Percentiles rank a stretch among this genome's conserved stretches.
Evolutionary conservation across 2,888 invertebrate genomes (phyloP).

Genomic region (Bibio marci): DNA sequence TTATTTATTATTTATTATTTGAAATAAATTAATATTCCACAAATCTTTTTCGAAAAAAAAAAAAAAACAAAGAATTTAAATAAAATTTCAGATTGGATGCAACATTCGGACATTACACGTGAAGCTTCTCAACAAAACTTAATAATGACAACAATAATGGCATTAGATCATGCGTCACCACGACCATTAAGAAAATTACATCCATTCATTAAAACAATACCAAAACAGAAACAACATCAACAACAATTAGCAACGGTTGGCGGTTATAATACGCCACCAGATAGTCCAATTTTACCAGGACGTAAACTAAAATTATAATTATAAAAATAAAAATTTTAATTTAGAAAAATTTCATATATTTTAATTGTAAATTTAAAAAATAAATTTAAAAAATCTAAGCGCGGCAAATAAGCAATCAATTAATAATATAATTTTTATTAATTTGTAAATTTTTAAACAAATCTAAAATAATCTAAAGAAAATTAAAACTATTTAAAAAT

Average conservation of each 20-base stretch:
- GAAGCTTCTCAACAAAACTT: conserved; percentile 12
- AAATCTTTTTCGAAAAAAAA: too few relatives aligned
- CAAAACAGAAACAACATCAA: conserved; percentile 22
- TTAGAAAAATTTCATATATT: neutral
- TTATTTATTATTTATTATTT: too few relatives aligned
- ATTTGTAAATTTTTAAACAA: too few relatives aligned
- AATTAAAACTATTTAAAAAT: too few relatives aligned
- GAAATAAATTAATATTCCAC: too few relatives aligned
- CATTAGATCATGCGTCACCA: conserved; percentile 24
- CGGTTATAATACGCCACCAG: conserved; percentile 16
- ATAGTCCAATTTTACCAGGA: conserved; percentile 26
- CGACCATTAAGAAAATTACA: conserved; percentile 22
- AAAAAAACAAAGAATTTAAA: neutral
- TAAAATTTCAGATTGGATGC: conserved; percentile 22
- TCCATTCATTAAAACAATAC: conserved; percentile 20
- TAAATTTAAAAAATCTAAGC: too few relatives aligned
- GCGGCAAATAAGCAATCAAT: too few relatives aligned
- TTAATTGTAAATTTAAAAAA: too few relatives aligned
- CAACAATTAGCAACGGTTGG: neutral
- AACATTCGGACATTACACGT: conserved; percentile 11
- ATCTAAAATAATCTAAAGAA: too few relatives aligned
- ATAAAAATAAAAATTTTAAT: neutral
- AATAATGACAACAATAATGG: conserved; percentile 14
- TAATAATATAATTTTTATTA: too few relatives aligned
- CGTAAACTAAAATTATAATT: conserved; percentile 22